These are phyloP conservation scores for Gavialis gangeticus DNA, from an alignment of 2,113 vertebrate species.

Conservation along the genomic window DNA sequence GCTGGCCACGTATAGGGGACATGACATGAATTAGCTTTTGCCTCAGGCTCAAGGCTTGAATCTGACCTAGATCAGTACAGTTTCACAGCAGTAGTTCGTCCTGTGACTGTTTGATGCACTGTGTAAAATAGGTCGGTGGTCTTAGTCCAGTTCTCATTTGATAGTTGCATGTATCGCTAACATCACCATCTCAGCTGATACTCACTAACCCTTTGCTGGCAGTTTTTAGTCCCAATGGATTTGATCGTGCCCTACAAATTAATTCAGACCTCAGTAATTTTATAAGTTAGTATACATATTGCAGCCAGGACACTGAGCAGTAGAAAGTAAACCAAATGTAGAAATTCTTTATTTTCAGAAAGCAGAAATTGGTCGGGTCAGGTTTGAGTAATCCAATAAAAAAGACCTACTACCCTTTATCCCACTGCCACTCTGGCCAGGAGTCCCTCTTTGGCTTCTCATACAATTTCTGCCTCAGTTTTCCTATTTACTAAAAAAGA, in stretches of 20 bases:
- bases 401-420: not conserved
- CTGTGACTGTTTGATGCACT: not conserved
- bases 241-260: not conserved
- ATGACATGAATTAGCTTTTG: not conserved
- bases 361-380: fast-evolving
- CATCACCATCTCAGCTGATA: fast-evolving
- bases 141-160: not conserved
- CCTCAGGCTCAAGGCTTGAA: not conserved
- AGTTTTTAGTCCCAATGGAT: fast-evolving
- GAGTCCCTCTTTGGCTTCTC: fast-evolving
- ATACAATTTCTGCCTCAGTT: not conserved
- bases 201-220: not conserved
- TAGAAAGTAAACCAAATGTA: not conserved
- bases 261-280: fast-evolving
- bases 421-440: not conserved
- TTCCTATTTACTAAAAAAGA: fast-evolving
- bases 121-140: not conserved
- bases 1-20: not conserved
- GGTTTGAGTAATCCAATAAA: not conserved
- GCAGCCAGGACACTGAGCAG: not conserved
- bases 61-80: not conserved
- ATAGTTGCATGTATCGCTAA: not conserved
- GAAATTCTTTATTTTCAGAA: not conserved
- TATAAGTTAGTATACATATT: fast-evolving
- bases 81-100: not conserved